Conservation (phyloP, 2,797 vertebrate species). For the Emys orbicularis region DNA sequence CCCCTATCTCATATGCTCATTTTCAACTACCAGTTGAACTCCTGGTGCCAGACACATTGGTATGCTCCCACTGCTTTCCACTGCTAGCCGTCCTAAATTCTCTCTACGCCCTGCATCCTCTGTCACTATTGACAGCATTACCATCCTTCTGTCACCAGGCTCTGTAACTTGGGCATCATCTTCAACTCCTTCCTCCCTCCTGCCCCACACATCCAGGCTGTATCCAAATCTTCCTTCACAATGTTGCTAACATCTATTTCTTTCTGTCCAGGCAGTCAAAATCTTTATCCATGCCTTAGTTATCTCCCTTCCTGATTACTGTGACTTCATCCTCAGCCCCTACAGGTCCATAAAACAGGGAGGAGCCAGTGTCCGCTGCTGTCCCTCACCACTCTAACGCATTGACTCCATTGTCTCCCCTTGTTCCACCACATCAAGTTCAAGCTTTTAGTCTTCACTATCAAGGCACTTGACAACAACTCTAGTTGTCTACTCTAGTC, state of each 20-base stretch:
- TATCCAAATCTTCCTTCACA: rapidly evolving
- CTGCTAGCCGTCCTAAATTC: not conserved
- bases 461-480: too few species aligned
- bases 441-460: too few species aligned
- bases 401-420: rapidly evolving
- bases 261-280: not conserved
- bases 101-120: not conserved
- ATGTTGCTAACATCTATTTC: not conserved
- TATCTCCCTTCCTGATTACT: not conserved
- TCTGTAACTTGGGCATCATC: not conserved
- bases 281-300: not conserved
- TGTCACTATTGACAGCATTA: not conserved
- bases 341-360: too few species aligned
- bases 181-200: not conserved
- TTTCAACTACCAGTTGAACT: too few species aligned
- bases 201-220: not conserved
- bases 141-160: not conserved
- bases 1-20: not conserved
- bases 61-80: too few species aligned
- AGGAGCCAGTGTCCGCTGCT: not conserved
- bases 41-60: too few species aligned
- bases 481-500: rapidly evolving
- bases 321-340: too few species aligned
- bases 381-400: not conserved
- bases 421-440: rapidly evolving